Conservation (phyloP, 2,888 invertebrate genomes). For the Drosophila quasianomalipes region DNA sequence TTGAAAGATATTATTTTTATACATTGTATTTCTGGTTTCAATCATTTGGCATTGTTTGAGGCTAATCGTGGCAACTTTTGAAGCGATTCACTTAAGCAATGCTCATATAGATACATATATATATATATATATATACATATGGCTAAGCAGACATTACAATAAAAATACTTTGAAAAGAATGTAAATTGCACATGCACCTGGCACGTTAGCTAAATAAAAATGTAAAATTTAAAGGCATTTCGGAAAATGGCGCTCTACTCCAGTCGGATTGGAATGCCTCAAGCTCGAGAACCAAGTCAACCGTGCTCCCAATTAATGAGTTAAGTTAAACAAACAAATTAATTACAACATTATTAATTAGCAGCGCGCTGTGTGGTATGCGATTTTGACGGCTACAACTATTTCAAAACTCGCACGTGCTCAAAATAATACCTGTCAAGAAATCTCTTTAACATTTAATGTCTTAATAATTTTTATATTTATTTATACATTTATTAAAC, state of each 20-base stretch:
- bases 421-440: background rate
- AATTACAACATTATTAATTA: constrained; percentile 68
- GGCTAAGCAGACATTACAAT: background rate
- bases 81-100: constrained; percentile 12
- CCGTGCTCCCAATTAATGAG: constrained; percentile 57
- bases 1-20: constrained; percentile 24
- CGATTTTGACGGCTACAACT: constrained; percentile 38
- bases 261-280: constrained; percentile 2
- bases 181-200: constrained; percentile 3
- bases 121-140: no score
- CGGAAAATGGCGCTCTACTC: constrained; percentile 44
- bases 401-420: constrained; percentile 30
- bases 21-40: constrained; percentile 24
- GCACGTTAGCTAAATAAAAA: constrained; percentile 40
- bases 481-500: background rate
- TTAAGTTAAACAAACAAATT: constrained; percentile 51
- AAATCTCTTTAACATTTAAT: background rate
- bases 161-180: constrained; percentile 8
- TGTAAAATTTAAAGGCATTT: constrained; percentile 29
- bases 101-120: background rate
- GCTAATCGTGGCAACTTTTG: constrained; percentile 19
- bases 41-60: constrained; percentile 17
- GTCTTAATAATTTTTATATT: background rate
- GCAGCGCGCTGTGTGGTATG: constrained; percentile 57
- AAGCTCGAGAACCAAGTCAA: constrained; percentile 54